Conservation (phyloP, 2,797 vertebrate species). For the Macropodus opercularis region DNA sequence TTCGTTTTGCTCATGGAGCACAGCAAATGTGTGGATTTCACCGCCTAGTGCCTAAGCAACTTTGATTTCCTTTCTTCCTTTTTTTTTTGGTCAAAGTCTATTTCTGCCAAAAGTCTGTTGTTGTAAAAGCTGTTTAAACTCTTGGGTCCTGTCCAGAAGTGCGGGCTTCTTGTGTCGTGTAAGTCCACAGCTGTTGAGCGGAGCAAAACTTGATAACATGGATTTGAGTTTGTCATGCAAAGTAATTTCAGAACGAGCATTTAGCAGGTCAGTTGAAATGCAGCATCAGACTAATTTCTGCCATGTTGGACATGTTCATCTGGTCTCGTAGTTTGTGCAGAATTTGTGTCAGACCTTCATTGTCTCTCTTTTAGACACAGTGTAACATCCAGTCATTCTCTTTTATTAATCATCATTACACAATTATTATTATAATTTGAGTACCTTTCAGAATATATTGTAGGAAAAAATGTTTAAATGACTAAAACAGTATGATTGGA, state of each 20-base stretch:
- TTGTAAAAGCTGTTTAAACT: not conserved
- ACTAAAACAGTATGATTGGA: no score
- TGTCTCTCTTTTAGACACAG: no score
- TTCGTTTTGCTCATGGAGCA: not conserved
- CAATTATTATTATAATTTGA: no score
- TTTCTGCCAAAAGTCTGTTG: not conserved
- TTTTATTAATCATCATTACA: no score
- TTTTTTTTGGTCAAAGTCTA: no score
- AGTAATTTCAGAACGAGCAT: not conserved
- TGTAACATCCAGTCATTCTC: no score
- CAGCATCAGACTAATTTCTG: no score
- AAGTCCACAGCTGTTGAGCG: not conserved
- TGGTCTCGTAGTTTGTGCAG: no score
- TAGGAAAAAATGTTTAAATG: no score
- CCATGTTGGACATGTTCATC: no score
- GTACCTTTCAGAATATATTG: no score
- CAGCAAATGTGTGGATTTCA: not conserved
- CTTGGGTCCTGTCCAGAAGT: not conserved
- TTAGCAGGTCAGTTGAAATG: not conserved
- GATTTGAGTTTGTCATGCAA: not conserved
- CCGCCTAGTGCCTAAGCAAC: not conserved
- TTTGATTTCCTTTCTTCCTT: not conserved
- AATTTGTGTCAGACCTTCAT: no score
- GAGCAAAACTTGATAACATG: not conserved
- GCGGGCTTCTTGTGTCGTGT: not conserved